A percentile compares a stretch with the other conserved stretches of the same genome.
Evolutionary conservation across 2,888 invertebrate genomes (phyloP).

Genomic region (Acrobasis consociella): DNA sequence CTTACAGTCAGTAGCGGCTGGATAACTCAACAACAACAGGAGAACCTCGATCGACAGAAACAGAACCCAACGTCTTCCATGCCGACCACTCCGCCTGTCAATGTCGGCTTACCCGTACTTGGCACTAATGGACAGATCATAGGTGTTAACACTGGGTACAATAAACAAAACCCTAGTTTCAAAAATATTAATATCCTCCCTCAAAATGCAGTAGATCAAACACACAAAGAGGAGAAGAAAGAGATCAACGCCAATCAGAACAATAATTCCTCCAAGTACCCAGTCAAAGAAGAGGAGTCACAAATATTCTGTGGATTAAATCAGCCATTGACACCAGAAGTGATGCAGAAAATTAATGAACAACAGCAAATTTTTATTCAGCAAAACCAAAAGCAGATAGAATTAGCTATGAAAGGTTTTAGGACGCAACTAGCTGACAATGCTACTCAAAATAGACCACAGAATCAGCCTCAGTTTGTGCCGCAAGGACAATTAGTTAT

Average conservation of each 20-base stretch:
- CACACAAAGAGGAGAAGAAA: conserved; percentile 63
- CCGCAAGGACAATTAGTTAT: conserved; percentile 72
- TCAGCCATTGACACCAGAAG: conserved; percentile 76
- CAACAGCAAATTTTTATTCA: conserved; percentile 83
- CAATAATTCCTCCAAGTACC: conserved; percentile 46
- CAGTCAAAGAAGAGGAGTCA: conserved; percentile 66
- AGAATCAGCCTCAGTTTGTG: conserved; percentile 58
- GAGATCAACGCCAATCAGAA: conserved; percentile 45
- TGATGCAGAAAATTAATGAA: conserved; percentile 81
- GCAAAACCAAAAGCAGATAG: conserved; percentile 79
- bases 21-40: conserved; percentile 68
- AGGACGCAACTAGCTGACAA: conserved; percentile 65
- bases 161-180: conserved; percentile 53
- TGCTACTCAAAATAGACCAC: conserved; percentile 56
- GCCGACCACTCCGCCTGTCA: conserved; percentile 46
- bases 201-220: conserved; percentile 48
- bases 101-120: conserved; percentile 70
- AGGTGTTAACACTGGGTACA: conserved; percentile 77
- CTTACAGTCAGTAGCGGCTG: conserved; percentile 77
- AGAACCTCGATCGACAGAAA: conserved; percentile 60
- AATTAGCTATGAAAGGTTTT: conserved; percentile 79
- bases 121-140: conserved; percentile 84
- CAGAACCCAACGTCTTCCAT: conserved; percentile 41
- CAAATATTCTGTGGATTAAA: conserved; percentile 75
- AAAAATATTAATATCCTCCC: conserved; percentile 51